Conservation (phyloP, 2,797 vertebrate genomes). For the Fringilla coelebs region DNA sequence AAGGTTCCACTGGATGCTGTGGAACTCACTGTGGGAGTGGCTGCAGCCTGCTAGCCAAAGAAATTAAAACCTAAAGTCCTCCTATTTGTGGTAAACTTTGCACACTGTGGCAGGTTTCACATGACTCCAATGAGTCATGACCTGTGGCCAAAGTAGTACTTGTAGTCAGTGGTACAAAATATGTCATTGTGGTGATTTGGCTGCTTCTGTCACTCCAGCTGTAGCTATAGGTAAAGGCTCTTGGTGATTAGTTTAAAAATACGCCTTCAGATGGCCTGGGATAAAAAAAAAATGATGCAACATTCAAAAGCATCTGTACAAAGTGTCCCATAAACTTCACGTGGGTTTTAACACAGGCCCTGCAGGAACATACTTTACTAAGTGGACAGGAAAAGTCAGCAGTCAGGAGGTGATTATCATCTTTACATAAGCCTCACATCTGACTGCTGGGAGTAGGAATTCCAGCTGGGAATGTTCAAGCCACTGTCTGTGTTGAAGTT, state of each 20-base stretch:
- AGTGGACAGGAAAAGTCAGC: neutral
- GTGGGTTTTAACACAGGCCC: neutral
- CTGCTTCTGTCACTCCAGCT: neutral
- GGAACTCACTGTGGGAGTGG: slow-evolving; percentile 14
- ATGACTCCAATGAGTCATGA: slow-evolving; percentile 45
- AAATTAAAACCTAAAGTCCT: slow-evolving; percentile 17
- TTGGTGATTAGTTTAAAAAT: neutral
- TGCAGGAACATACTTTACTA: neutral
- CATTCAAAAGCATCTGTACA: neutral
- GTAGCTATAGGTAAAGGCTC: neutral
- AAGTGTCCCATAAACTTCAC: neutral
- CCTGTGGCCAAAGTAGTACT: neutral
- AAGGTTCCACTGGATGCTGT: slow-evolving; percentile 27
- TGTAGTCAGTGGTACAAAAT: slow-evolving; percentile 6
- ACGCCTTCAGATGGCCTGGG: rapidly evolving
- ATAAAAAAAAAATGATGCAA: neutral
- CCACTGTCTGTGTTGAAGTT: slow-evolving; percentile 49
- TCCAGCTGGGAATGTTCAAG: slow-evolving; percentile 61
- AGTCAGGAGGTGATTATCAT: slow-evolving; percentile 42
- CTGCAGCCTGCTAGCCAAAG: slow-evolving; percentile 4
- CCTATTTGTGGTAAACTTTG: slow-evolving; percentile 31
- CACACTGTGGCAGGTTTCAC: slow-evolving; percentile 17
- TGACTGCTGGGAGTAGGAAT: slow-evolving; percentile 29
- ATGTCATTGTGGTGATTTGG: slow-evolving; percentile 17
- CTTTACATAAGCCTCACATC: slow-evolving; percentile 25